These are phyloP conservation scores for Choristoneura fumiferana DNA, from an alignment of 1,140 invertebrate genomes.

Conservation along the genomic window DNA sequence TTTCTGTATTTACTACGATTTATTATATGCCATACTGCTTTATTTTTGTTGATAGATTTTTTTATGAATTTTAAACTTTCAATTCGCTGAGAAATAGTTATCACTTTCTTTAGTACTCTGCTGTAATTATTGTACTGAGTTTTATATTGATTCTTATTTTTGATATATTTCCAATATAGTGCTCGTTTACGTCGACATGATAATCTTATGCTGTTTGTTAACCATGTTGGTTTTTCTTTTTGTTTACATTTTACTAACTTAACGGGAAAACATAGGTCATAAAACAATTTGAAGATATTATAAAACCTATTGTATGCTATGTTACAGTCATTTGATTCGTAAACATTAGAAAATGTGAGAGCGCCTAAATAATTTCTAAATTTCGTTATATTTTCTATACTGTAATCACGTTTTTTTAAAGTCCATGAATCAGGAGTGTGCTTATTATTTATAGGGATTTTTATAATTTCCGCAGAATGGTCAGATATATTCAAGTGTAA, in stretches of 20 bases:
- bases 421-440: not conserved
- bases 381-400: slow-evolving; percentile 1
- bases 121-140: not conserved
- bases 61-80: slow-evolving; percentile 1
- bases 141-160: not conserved
- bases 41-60: not conserved
- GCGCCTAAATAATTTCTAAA: slow-evolving; percentile 3
- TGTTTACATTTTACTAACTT: not conserved
- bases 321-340: slow-evolving; percentile 8
- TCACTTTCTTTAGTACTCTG: slow-evolving; percentile 3
- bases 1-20: not conserved
- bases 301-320: slow-evolving; percentile 9
- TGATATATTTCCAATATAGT: not conserved
- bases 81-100: not conserved
- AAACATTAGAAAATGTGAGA: slow-evolving; percentile 13
- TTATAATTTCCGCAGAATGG: slow-evolving; percentile 14
- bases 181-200: not conserved
- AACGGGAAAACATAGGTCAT: slow-evolving; percentile 14
- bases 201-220: slow-evolving; percentile 1
- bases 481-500: slow-evolving; percentile 7
- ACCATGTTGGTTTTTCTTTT: slow-evolving; percentile 6
- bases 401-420: slow-evolving; percentile 14
- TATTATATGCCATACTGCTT: slow-evolving; percentile 12
- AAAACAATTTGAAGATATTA: slow-evolving; percentile 15
- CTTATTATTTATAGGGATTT: slow-evolving; percentile 5